phyloP scores from a whole-genome alignment of 2,888 invertebrate species.

The Cylloceria caligata region DNA sequence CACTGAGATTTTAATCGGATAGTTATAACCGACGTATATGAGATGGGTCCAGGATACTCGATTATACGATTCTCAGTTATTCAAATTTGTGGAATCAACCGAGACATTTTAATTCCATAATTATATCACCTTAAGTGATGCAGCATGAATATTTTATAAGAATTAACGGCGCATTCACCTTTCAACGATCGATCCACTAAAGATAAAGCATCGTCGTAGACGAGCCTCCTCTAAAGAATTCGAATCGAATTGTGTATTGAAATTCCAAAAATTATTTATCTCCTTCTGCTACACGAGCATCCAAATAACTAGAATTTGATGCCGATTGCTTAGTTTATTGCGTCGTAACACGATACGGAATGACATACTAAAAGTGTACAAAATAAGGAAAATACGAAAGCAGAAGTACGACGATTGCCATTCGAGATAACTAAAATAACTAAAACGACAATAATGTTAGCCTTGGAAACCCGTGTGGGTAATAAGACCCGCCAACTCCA shows the following conservation, averaged over 20 bases:
- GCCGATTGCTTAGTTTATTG: background rate
- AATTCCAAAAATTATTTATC: background rate
- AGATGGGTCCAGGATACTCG: background rate
- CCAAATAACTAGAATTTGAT: slow-evolving; percentile 1
- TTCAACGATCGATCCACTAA: background rate
- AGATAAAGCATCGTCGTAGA: slow-evolving; percentile 5
- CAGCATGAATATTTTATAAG: background rate
- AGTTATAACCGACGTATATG: background rate
- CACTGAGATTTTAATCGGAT: background rate
- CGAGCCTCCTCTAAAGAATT: background rate
- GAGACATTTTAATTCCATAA: slow-evolving; percentile 1
- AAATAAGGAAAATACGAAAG: background rate
- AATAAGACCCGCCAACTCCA: background rate
- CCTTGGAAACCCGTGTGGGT: background rate
- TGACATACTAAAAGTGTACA: background rate
- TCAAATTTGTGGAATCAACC: background rate
- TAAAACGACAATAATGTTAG: background rate
- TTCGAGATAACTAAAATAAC: background rate
- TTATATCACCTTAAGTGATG: background rate
- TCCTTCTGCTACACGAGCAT: background rate
- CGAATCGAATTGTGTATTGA: background rate
- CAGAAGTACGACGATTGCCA: background rate
- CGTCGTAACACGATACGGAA: background rate
- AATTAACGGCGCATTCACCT: slow-evolving; percentile 3
- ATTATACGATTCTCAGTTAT: background rate